Conservation (phyloP, 2,797 vertebrate genomes). For the Typhlichthys eigenmanni region DNA sequence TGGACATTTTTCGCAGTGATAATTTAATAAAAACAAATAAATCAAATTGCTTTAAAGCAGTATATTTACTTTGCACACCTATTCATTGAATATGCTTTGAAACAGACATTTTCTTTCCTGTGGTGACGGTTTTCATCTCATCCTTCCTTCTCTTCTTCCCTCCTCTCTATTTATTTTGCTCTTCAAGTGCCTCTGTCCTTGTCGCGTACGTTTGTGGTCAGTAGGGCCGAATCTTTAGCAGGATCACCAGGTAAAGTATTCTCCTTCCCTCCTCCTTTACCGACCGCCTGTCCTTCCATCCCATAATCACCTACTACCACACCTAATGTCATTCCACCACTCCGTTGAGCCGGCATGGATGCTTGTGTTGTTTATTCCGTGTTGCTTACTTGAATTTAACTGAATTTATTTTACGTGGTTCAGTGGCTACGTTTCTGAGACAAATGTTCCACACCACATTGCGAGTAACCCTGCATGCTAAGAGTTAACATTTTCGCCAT, state of each 20-base stretch:
- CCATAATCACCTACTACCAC: not conserved
- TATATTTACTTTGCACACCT: too few relatives aligned
- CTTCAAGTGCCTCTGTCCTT: too few relatives aligned
- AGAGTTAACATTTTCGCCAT: not conserved
- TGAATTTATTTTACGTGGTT: not conserved
- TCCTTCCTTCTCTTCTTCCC: constrained; percentile 6
- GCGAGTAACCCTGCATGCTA: constrained; percentile 1
- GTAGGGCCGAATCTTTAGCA: not conserved
- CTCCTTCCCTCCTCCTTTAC: not conserved
- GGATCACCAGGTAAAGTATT: too few relatives aligned
- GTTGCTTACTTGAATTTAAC: too few relatives aligned
- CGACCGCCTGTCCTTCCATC: constrained; percentile 2
- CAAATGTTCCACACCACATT: not conserved
- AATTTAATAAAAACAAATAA: too few relatives aligned
- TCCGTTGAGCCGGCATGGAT: not conserved
- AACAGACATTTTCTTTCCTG: constrained; percentile 22
- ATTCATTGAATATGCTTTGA: not conserved
- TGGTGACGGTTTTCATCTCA: constrained; percentile 25
- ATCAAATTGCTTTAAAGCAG: too few relatives aligned
- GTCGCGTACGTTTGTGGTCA: not conserved
- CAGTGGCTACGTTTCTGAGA: not conserved
- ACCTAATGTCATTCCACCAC: not conserved
- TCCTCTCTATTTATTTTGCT: too few relatives aligned
- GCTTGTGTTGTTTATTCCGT: not conserved
- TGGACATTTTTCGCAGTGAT: too few relatives aligned